Base-by-base conservation (phyloP, 2,888 invertebrate genomes). In the Xanthorhoe spadicearia region DNA sequence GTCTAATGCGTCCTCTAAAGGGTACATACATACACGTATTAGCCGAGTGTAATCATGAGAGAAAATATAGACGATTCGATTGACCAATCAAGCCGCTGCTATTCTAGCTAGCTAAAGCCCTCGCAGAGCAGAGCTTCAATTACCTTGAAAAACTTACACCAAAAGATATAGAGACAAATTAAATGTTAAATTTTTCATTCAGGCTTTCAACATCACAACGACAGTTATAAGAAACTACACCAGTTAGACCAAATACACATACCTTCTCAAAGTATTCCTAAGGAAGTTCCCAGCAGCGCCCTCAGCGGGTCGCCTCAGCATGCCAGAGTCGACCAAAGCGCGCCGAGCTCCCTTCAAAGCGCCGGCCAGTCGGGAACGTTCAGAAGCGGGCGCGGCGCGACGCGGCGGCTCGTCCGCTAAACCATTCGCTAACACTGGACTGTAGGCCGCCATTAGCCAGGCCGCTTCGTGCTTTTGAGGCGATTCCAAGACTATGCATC, bases 401-500 rank as follows among this genome's bases (percentile, higher is more conserved):
- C 92, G 78, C 19, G 91, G 85, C 10, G 91, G 87, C 80, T 93
- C 96, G 80, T 97, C 97, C 0, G 96, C 96, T 61, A 97, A 94
- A 94, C 97, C 97, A 68, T 95, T 96, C 0, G 97, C 97, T 57
- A 98, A 93, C 8, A 95, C 94, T 0, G 98, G 98, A 78, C 96
- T 98, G 86, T 99, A 99, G 48, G 98, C 97, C 7, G 98, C 97
- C 82, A 98, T 98, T 53, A 98, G 90, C 79, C 97, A 97, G 0
- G 98, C 98, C 55, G 99, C 97, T 89, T 98, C 98, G 77, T 96
- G 96, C 86, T 98, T 98, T 79, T 97, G 97, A 0, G 95, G 88
- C 0, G 98, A 98, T 86, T 98, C 98, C 79, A 99, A 97, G 17
- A 98, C 98, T 86, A 98, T 98, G 88, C 98, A 98, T 79, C 97